Evolutionary conservation across 2,888 invertebrate species (phyloP).

Genomic region (Zaprionus lineosus): DNA sequence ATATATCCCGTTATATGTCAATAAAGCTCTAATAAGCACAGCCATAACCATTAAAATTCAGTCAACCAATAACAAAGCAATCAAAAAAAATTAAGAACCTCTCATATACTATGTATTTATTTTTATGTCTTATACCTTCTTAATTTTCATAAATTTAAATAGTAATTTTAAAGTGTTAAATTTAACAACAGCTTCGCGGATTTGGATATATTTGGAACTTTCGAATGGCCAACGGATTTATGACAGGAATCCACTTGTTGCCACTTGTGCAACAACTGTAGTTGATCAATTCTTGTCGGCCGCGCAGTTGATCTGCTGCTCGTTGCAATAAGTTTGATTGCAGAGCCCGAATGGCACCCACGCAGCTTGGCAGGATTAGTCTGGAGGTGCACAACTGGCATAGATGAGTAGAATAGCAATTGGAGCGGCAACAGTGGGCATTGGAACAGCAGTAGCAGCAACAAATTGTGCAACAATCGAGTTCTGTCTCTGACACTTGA

Average conservation of each 20-base stretch:
- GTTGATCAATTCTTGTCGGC: slow-evolving; percentile 74
- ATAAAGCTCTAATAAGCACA: no score
- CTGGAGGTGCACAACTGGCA: slow-evolving; percentile 56
- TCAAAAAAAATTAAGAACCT: no score
- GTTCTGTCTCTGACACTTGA: background rate
- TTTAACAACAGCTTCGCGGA: slow-evolving; percentile 18
- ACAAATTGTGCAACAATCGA: slow-evolving; percentile 7
- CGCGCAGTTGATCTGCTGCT: slow-evolving; percentile 75
- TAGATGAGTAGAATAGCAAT: no score
- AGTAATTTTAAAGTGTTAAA: background rate
- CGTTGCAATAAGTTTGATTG: slow-evolving; percentile 28
- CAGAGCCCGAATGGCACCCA: slow-evolving; percentile 82
- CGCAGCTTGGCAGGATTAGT: slow-evolving; percentile 82
- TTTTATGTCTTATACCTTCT: no score
- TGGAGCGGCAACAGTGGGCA: slow-evolving; percentile 7
- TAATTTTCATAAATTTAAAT: no score
- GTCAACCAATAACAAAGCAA: no score
- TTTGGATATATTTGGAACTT: slow-evolving; percentile 28
- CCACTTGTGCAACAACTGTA: slow-evolving; percentile 28
- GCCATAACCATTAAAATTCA: no score
- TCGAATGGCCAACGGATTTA: slow-evolving; percentile 6
- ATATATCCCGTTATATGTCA: no score
- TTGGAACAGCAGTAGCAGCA: slow-evolving; percentile 16
- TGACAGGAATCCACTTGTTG: slow-evolving; percentile 19
- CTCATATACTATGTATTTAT: no score